Conservation (phyloP, 2,888 invertebrate species). For the Aspidiotus destructor region DNA sequence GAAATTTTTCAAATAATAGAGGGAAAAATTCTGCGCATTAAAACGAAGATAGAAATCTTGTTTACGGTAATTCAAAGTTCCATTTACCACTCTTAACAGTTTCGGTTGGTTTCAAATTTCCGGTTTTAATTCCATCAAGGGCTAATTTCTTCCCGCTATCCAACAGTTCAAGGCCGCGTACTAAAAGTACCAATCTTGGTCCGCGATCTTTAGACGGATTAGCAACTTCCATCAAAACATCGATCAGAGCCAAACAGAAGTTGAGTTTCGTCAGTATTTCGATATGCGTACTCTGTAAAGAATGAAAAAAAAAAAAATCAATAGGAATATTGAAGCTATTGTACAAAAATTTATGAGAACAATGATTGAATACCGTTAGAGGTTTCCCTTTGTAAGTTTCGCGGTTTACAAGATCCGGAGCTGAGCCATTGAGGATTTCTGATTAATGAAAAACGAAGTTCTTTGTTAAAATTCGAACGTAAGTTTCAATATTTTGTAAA, state of each 20-base stretch:
- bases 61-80: slow-evolving; percentile 1
- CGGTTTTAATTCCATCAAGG: slow-evolving; percentile 70
- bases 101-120: slow-evolving; percentile 78
- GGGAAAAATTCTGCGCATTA: background rate
- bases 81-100: slow-evolving; percentile 76
- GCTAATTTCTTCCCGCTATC: slow-evolving; percentile 89
- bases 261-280: slow-evolving; percentile 93
- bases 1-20: background rate
- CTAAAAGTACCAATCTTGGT: slow-evolving; percentile 73
- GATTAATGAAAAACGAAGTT: too few species aligned
- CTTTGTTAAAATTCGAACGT: background rate
- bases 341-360: background rate
- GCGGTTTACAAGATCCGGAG: slow-evolving; percentile 1
- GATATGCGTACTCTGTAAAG: slow-evolving; percentile 76
- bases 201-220: slow-evolving; percentile 50
- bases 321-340: slow-evolving; percentile 21
- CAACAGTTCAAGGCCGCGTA: slow-evolving; percentile 84
- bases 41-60: slow-evolving; percentile 14
- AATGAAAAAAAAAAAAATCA: slow-evolving; percentile 9
- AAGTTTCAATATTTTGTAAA: background rate
- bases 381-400: slow-evolving; percentile 22
- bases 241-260: slow-evolving; percentile 90
- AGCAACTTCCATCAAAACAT: slow-evolving; percentile 84
- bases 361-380: slow-evolving; percentile 6
- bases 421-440: background rate